These are phyloP conservation scores for Amblyjoppa proteus DNA, from an alignment of 2,888 invertebrate genomes.

Conservation along the genomic window DNA sequence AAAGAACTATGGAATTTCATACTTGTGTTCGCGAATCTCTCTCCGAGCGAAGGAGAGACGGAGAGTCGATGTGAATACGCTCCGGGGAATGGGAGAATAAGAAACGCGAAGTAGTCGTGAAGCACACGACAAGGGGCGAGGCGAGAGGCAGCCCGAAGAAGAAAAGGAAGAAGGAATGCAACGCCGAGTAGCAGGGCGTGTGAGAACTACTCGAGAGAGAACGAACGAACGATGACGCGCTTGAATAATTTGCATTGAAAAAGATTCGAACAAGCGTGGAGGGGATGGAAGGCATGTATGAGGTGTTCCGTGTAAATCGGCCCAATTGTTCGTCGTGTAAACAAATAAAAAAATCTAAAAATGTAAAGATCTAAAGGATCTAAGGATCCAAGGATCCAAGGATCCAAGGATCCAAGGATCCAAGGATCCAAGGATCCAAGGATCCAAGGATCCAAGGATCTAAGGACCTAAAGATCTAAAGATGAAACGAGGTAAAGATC, in stretches of 20 bases:
- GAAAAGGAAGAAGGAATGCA: slow-evolving; percentile 39
- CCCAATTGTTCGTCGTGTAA: not conserved
- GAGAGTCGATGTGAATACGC: slow-evolving; percentile 2
- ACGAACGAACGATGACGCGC: slow-evolving; percentile 28
- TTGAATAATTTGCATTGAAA: slow-evolving; percentile 16
- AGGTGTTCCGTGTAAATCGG: not conserved
- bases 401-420: not conserved
- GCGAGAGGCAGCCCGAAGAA: slow-evolving; percentile 31
- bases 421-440: too few species aligned
- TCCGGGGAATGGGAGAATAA: slow-evolving; percentile 20
- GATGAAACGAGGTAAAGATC: not conserved
- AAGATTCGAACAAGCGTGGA: slow-evolving; percentile 3
- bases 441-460: too few species aligned
- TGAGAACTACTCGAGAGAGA: slow-evolving; percentile 31
- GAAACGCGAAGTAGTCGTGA: slow-evolving; percentile 25
- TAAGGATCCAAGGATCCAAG: not conserved
- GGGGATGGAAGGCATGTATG: not conserved
- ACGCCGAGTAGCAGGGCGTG: slow-evolving; percentile 36
- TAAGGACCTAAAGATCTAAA: too few species aligned
- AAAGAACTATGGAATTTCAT: slow-evolving; percentile 56
- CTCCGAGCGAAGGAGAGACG: slow-evolving; percentile 8
- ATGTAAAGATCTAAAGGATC: not conserved
- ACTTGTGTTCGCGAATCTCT: slow-evolving; percentile 38
- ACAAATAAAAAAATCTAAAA: not conserved
- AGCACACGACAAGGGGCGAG: slow-evolving; percentile 37